phyloP scores from a whole-genome alignment of 2,888 invertebrate species.

The Drosophila melanosoma region DNA sequence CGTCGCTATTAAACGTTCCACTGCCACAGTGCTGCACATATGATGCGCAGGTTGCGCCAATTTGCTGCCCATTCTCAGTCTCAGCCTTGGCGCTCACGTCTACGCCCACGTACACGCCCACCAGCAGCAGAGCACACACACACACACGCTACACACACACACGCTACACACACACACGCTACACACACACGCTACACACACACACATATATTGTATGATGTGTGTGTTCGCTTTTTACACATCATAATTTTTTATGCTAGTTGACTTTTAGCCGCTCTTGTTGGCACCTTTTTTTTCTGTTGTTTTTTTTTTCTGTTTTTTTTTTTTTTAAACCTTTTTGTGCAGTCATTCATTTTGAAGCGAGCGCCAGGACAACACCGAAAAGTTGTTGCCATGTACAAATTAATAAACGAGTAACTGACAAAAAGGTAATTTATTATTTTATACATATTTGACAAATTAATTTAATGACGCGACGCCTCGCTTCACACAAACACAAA shows the following conservation, averaged over 20 bases:
- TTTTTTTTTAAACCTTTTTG: constrained; percentile 48
- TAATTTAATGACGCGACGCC: constrained; percentile 82
- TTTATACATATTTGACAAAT: constrained; percentile 83
- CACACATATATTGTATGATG: constrained; percentile 30
- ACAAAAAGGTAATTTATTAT: constrained; percentile 83
- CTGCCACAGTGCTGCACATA: constrained; percentile 18
- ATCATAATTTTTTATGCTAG: constrained; percentile 81
- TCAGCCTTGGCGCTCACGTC: constrained; percentile 1
- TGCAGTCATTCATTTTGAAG: constrained; percentile 62
- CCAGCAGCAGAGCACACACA: constrained; percentile 2
- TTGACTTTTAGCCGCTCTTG: constrained; percentile 73
- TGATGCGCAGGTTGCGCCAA: constrained; percentile 75
- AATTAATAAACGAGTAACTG: constrained; percentile 82
- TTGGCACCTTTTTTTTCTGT: constrained; percentile 54
- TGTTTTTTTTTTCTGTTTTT: constrained; percentile 27
- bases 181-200: neutral
- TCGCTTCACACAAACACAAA: constrained; percentile 39
- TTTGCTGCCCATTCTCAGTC: constrained; percentile 50
- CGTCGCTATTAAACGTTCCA: constrained; percentile 72
- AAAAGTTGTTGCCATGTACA: constrained; percentile 81
- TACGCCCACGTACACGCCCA: constrained; percentile 14
- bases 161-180: neutral
- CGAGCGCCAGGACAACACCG: constrained; percentile 55
- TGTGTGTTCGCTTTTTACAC: constrained; percentile 71
- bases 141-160: neutral